These are phyloP conservation scores for Mastacembelus armatus DNA, from an alignment of 2,797 vertebrate species.

Conservation along the genomic window DNA sequence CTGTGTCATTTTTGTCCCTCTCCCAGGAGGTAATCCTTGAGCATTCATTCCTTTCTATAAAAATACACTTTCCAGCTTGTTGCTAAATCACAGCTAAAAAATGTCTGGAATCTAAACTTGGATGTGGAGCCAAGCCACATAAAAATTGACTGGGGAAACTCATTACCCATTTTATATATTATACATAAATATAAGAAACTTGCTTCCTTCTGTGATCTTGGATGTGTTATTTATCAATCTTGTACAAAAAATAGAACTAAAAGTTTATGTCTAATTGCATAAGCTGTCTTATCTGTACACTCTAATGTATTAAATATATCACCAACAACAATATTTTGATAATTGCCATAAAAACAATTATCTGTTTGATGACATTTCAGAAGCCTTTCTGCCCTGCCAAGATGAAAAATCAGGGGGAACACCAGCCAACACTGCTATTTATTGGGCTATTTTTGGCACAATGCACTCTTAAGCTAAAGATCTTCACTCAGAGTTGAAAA, in stretches of 20 bases:
- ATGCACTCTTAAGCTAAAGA: constrained; percentile 61
- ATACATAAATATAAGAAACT: background rate
- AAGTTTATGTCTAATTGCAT: background rate
- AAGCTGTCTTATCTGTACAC: background rate
- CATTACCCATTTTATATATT: too few relatives aligned
- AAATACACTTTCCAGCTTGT: constrained; percentile 40
- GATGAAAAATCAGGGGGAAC: constrained; percentile 52
- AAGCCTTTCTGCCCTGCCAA: constrained; percentile 38
- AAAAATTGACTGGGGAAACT: background rate
- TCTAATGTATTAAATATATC: background rate
- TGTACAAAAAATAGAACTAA: background rate
- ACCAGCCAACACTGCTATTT: constrained; percentile 31
- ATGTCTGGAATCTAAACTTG: constrained; percentile 49
- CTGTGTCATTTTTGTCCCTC: constrained; percentile 29
- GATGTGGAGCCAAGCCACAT: background rate
- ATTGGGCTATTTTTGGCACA: constrained; percentile 64
- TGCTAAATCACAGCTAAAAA: constrained; percentile 39
- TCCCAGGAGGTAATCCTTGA: constrained; percentile 42
- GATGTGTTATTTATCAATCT: too few relatives aligned
- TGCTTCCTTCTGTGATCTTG: too few relatives aligned
- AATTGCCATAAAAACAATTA: constrained; percentile 1
- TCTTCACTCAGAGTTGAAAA: constrained; percentile 45
- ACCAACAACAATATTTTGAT: background rate
- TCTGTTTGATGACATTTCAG: constrained; percentile 31
- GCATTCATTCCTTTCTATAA: constrained; percentile 41